Conservation (phyloP, 1,140 invertebrate genomes). For the Psilanteris sp. region DNA sequence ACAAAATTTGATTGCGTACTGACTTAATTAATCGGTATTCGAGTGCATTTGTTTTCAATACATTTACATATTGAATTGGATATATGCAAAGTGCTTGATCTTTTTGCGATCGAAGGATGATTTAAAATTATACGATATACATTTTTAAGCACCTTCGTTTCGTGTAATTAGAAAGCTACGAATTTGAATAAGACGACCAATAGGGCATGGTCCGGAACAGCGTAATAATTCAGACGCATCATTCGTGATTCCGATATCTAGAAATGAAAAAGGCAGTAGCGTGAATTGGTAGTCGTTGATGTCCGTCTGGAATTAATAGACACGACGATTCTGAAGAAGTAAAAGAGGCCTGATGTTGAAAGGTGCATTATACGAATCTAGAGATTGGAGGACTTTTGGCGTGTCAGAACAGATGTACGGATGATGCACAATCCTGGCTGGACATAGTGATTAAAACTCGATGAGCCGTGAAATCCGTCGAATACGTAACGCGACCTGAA, state of each 20-base stretch:
- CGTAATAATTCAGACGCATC: conserved; percentile 60
- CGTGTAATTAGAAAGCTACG: conserved; percentile 25
- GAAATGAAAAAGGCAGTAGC: conserved; percentile 56
- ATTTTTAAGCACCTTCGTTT: neutral
- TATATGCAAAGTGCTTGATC: too few relatives aligned
- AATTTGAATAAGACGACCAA: conserved; percentile 29
- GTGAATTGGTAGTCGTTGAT: conserved; percentile 64
- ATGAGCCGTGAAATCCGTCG: conserved; percentile 50
- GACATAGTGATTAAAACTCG: conserved; percentile 60
- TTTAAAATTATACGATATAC: neutral
- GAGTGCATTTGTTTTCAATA: too few relatives aligned
- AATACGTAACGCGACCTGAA: conserved; percentile 15
- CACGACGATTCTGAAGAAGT: conserved; percentile 61
- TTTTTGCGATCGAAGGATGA: neutral
- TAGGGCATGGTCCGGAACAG: conserved; percentile 1
- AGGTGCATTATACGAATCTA: conserved; percentile 67
- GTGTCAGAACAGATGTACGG: conserved; percentile 61
- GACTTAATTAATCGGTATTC: too few relatives aligned
- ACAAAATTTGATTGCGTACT: too few relatives aligned
- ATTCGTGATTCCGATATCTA: conserved; percentile 51
- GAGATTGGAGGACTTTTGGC: conserved; percentile 66
- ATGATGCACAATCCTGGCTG: conserved; percentile 51
- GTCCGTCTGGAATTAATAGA: conserved; percentile 67
- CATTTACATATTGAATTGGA: too few relatives aligned
- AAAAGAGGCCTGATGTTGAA: conserved; percentile 68